phyloP scores from a whole-genome alignment of 2,888 invertebrate genomes.

The Tetragnatha montana region DNA sequence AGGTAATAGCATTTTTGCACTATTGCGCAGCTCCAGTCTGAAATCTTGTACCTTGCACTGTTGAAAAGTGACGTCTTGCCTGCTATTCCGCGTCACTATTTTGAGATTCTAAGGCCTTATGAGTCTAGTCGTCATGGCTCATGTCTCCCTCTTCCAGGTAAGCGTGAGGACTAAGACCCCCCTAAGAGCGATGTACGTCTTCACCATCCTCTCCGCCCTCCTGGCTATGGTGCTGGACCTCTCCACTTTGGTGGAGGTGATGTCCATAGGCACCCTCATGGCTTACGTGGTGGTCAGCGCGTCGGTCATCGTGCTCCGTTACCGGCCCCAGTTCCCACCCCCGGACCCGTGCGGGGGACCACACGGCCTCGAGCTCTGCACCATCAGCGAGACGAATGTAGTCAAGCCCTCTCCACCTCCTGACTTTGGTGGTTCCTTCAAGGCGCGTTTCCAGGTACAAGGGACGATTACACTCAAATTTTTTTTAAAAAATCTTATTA shows the following conservation, averaged over 20 bases:
- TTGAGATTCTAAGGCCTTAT: no score
- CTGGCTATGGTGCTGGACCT: constrained; percentile 91
- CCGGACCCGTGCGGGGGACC: constrained; percentile 3
- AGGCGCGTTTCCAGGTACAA: not conserved
- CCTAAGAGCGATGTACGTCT: constrained; percentile 84
- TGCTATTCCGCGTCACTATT: no score
- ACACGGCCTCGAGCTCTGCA: constrained; percentile 60
- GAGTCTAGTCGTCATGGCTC: no score
- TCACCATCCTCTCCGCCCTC: constrained; percentile 85
- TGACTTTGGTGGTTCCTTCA: not conserved
- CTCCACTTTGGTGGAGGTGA: constrained; percentile 92
- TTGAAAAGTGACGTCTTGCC: no score
- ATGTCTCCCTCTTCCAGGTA: not conserved
- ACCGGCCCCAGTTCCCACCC: constrained; percentile 79
- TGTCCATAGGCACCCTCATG: constrained; percentile 89
- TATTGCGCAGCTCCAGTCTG: no score
- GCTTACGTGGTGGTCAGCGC: constrained; percentile 95
- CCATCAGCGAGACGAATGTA: constrained; percentile 45
- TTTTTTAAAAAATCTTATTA: not conserved
- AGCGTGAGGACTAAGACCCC: constrained; percentile 80
- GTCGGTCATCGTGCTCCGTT: constrained; percentile 89
- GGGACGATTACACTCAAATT: not conserved
- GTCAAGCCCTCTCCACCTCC: constrained; percentile 11
- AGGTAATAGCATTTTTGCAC: no score
- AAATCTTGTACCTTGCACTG: no score